Base-by-base conservation (phyloP, 2,888 invertebrate genomes). In the Dione vanillae region DNA sequence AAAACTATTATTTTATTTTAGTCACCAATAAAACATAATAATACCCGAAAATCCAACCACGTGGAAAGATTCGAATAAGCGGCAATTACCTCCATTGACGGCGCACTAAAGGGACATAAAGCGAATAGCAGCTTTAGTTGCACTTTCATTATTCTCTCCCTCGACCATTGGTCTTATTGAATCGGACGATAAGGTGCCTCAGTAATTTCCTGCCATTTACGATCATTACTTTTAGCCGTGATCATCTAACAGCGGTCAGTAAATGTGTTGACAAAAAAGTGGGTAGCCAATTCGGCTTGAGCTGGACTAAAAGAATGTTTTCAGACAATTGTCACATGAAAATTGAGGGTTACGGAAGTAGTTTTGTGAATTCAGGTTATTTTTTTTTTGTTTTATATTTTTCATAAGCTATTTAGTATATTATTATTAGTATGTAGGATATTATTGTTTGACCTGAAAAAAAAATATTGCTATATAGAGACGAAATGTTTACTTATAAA, bases 201-300 rank as follows among this genome's bases (percentile, higher is more conserved):
- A 79, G 92, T 92, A 90, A 92, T 92, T 92, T 90, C 91, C 90
- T 85, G 87, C 87, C 90, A 92, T 93, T 92, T 90, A 87, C 86
- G 82, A 87, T 84, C 87, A 90, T 88, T 91, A 91, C 88, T 90
- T 87, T 86, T 83, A 81, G 82, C 84, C 80, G 83, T 83, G 88
- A 89, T 88, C 87, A 85, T 80, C 80, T 80, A 81, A 84, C 81
- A 79, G 82, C 69, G 82, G 83, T 81, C 83, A 77, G 83, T 77
- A 77, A 79, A 77, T 73, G 76, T 76, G 78, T 76, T 77, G 76
- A 78, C 79, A 81, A 83, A 83, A 79, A 83, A 80, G 78, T 81
- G 82, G 77, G 78, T 80, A 79, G 78, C 81, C 81, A 80, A 80
- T 78, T 78, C 80, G 78, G 78, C 76, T 85, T 85, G 84, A 84